These are phyloP conservation scores for Dasysyrphus albostriatus DNA, from an alignment of 2,888 invertebrate genomes.

Conservation along the genomic window DNA sequence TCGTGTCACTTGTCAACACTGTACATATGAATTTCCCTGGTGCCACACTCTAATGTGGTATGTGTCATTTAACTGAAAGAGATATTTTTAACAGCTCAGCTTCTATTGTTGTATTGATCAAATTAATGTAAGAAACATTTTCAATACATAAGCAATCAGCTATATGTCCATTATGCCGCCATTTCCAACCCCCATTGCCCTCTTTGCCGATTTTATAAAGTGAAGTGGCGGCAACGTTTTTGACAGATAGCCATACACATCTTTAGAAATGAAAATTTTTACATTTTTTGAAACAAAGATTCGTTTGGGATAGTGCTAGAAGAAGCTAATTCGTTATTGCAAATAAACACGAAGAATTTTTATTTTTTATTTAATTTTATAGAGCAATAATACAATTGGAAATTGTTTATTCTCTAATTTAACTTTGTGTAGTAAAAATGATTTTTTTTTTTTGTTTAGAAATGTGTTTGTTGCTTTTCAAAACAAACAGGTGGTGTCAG, in stretches of 20 bases:
- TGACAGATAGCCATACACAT: constrained; percentile 2
- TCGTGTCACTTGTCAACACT: constrained; percentile 48
- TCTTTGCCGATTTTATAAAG: neutral
- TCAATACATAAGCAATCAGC: constrained; percentile 10
- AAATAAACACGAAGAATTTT: neutral
- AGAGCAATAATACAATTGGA: neutral
- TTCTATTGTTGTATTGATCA: constrained; percentile 70
- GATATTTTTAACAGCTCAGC: constrained; percentile 79
- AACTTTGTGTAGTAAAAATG: neutral
- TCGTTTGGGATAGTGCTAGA: neutral
- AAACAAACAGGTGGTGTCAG: neutral
- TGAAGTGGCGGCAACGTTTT: constrained; percentile 1
- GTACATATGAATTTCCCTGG: constrained; percentile 55
- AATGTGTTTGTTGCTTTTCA: neutral
- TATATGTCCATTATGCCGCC: neutral
- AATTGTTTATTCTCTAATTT: neutral
- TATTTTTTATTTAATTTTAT: neutral
- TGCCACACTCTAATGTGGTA: constrained; percentile 47
- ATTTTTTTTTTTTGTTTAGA: too few relatives aligned
- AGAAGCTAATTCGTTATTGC: neutral
- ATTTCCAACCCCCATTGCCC: neutral
- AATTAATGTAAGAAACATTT: constrained; percentile 23
- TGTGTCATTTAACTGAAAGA: constrained; percentile 76
- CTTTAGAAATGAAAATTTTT: constrained; percentile 10
- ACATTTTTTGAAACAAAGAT: neutral